These are phyloP conservation scores for Uropsilus gracilis DNA, from an alignment of 2,113 vertebrate genomes.

Conservation along the genomic window DNA sequence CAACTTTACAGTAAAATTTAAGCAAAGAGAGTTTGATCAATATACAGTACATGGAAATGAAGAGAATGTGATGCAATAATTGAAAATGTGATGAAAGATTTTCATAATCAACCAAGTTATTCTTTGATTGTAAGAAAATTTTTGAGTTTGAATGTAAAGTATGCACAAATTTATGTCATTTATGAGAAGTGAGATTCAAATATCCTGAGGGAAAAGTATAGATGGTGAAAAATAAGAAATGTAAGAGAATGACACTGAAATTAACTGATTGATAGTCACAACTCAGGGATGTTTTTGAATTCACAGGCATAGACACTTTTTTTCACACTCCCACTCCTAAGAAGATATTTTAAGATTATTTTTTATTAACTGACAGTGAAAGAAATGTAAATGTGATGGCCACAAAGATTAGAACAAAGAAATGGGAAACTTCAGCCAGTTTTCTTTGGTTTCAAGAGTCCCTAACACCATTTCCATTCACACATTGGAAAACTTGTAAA, in stretches of 20 bases:
- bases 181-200: conserved; percentile 11
- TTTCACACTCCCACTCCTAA: rapidly evolving
- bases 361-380: neutral
- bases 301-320: neutral
- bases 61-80: conserved; percentile 1
- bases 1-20: neutral
- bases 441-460: neutral
- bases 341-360: neutral
- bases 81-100: conserved; percentile 13
- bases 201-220: neutral
- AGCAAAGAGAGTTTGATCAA: conserved; percentile 38
- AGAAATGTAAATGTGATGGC: rapidly evolving
- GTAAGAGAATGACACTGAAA: neutral
- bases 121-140: conserved; percentile 21
- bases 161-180: neutral
- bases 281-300: neutral
- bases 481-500: neutral
- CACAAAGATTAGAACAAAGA: neutral
- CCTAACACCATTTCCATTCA: neutral
- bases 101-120: neutral
- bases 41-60: neutral
- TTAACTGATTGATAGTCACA: neutral
- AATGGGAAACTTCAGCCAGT: neutral
- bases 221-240: neutral
- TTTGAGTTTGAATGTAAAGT: neutral